Conservation (phyloP, 1,140 invertebrate species). For the Caenorhabditis remanei region DNA sequence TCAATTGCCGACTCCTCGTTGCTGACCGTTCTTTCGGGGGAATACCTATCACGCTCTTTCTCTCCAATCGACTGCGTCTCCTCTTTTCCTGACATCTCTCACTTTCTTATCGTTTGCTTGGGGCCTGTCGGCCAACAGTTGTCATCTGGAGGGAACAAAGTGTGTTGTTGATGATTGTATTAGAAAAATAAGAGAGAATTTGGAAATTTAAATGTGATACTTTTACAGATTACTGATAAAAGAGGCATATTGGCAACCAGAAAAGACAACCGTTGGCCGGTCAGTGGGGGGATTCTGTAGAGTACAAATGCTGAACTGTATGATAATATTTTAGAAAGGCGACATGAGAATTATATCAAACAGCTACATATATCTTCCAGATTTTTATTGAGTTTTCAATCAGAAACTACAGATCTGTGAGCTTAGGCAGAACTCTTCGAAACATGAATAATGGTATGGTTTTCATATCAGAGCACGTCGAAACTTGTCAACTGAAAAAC, state of each 20-base stretch:
- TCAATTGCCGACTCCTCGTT: background rate
- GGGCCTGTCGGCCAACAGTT: background rate
- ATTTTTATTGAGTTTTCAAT: no score
- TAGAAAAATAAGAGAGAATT: background rate
- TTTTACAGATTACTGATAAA: background rate
- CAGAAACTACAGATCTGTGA: no score
- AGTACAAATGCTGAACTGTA: no score
- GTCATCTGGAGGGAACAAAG: slow-evolving; percentile 31
- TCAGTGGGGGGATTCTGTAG: no score
- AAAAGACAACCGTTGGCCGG: no score
- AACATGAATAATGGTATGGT: no score
- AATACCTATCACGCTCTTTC: slow-evolving; percentile 51
- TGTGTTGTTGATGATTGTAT: slow-evolving; percentile 39
- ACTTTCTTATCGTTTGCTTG: slow-evolving; percentile 22
- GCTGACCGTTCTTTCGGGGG: slow-evolving; percentile 51
- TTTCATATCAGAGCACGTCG: no score
- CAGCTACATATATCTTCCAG: no score
- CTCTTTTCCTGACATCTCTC: background rate
- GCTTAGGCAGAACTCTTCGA: no score
- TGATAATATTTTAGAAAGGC: no score
- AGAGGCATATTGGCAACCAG: background rate
- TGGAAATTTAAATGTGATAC: background rate
- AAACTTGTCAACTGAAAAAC: no score
- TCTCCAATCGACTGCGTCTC: background rate
- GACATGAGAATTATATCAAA: no score